Evolutionary conservation across 2,888 invertebrate species (phyloP), one percentile per base, ranked within the genome.

Genomic region (Leistus spinibarbis): DNA sequence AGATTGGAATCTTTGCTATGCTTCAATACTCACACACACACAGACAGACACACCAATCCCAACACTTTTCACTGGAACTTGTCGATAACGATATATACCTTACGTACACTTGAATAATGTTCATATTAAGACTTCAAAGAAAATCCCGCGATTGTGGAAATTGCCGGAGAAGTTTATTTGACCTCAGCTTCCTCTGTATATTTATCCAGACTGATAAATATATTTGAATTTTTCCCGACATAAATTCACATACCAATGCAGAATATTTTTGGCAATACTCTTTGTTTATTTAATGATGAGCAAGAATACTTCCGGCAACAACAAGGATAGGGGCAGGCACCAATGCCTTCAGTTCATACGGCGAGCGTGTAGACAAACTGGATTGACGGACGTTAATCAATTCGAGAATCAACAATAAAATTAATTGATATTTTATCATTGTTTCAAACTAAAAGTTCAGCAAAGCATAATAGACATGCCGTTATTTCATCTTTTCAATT

Each of bases 1-100:
- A 75, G 75, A 75, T 75, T 54, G 75, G 69, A 63, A 75, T 75
- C 75, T 73, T 69, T 60, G 40, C 40, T 40, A n/a, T n/a, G 69
- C 68, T 69, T 75, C 75, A 75, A 75, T 75, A 69, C 75, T 63
- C 64, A 60, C 67, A 16, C 66, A 73, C 65, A 60, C 67, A 69
- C 68, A 68, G 63, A 69, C 69, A 69, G 62, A 63, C 64, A 75
- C 23, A 40, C 40, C 40, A 40, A 40, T 40, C 40, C 40, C 3
- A 40, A 40, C 40, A 40, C 40, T 40, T 40, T 40, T 40, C 40
- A 40, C 40, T 23, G 23, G 10, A 64, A 56, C 54, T 63, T 57
- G 63, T 69, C 69, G 75, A 75, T 75, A 75, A 56, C 63, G 40
- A 40, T 40, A 40, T 40, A n/a, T n/a, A n/a, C n/a, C n/a, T n/a